Evolutionary conservation across 2,797 vertebrate genomes (phyloP).

Genomic region (Scleropages formosus): DNA sequence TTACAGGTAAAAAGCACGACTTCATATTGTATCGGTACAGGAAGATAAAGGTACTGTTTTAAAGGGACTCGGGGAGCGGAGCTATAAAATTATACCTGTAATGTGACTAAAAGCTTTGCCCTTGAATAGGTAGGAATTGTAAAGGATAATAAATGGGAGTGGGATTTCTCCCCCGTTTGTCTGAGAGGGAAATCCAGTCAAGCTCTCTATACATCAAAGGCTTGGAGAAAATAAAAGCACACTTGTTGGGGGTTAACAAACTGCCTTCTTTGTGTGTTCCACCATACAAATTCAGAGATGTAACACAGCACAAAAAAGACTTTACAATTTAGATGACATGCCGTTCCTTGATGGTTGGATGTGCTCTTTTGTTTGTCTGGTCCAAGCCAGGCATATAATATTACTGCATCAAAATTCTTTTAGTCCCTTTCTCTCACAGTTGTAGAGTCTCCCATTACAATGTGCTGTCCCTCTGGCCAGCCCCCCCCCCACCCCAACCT

Average conservation of each 20-base stretch:
- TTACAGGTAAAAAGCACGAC: not conserved
- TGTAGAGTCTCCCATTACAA: conserved; percentile 71
- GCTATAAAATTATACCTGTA: conserved; percentile 70
- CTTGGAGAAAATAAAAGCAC: conserved; percentile 73
- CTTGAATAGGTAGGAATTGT: conserved; percentile 71
- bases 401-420: conserved; percentile 78
- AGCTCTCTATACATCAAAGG: conserved; percentile 79
- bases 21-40: not conserved
- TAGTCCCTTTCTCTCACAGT: conserved; percentile 66
- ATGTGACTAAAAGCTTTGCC: conserved; percentile 67
- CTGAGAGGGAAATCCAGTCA: conserved; percentile 70
- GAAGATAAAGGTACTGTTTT: conserved; percentile 5
- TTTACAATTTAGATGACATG: conserved; percentile 77
- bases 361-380: conserved; percentile 70
- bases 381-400: conserved; percentile 76
- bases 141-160: conserved; percentile 74
- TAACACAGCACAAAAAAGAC: conserved; percentile 78
- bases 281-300: conserved; percentile 73
- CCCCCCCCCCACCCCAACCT: conserved; percentile 56
- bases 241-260: conserved; percentile 79
- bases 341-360: conserved; percentile 73
- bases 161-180: conserved; percentile 74
- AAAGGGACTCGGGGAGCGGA: conserved; percentile 45
- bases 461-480: conserved; percentile 25
- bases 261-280: conserved; percentile 73